Percentiles rank a stretch among this genome's conserved stretches.
Evolutionary conservation across 2,888 invertebrate species (phyloP).

Genomic region (Ephialtes manifestator): DNA sequence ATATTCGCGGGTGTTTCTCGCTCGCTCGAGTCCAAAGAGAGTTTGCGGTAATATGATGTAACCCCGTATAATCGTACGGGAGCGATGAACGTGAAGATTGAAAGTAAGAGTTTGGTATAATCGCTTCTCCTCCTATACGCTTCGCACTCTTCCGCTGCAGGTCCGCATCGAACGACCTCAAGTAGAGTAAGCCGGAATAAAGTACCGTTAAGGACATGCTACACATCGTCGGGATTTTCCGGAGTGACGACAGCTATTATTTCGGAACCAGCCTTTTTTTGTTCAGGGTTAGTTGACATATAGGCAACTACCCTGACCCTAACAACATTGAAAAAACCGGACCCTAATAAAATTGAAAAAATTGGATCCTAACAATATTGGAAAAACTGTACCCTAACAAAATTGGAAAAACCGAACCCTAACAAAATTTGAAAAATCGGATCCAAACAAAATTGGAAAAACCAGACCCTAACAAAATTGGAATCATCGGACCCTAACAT

Average conservation of each 20-base stretch:
- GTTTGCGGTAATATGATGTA: constrained; percentile 66
- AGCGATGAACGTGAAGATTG: constrained; percentile 73
- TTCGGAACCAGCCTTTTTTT: too few relatives aligned
- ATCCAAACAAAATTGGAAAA: too few relatives aligned
- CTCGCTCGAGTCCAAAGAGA: constrained; percentile 48
- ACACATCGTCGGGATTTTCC: not conserved
- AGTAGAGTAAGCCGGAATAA: constrained; percentile 53
- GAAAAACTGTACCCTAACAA: too few relatives aligned
- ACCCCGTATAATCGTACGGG: constrained; percentile 56
- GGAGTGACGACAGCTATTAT: not conserved
- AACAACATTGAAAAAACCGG: too few relatives aligned
- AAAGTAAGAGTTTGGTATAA: constrained; percentile 81
- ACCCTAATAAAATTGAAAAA: too few relatives aligned
- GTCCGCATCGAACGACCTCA: constrained; percentile 36
- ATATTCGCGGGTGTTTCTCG: constrained; percentile 35
- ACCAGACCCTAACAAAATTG: too few relatives aligned
- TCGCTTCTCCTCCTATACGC: constrained; percentile 70
- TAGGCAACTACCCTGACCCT: too few relatives aligned
- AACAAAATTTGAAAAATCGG: too few relatives aligned
- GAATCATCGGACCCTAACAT: too few relatives aligned
- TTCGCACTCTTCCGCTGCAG: constrained; percentile 40
- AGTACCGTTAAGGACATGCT: not conserved
- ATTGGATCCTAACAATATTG: too few relatives aligned
- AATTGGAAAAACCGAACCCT: too few relatives aligned
- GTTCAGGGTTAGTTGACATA: too few relatives aligned